Evolutionary conservation across 2,113 vertebrate genomes (phyloP), one percentile per base, ranked within the genome.

Genomic region (Aphyosemion australe): DNA sequence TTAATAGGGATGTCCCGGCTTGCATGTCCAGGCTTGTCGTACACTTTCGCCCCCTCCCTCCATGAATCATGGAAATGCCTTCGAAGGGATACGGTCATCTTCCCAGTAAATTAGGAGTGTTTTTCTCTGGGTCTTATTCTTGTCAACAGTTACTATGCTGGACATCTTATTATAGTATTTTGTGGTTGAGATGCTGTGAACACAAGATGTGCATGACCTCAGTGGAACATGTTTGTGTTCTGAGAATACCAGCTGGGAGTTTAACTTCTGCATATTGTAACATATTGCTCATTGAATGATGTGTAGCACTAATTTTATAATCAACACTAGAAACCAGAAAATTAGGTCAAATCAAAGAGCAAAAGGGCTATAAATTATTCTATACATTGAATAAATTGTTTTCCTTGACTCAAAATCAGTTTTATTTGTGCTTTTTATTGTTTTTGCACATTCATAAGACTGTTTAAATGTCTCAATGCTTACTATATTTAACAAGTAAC

Each of bases 1-100:
- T 76, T 73, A 69, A 75, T 69, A 80, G 85, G 83, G 80, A 80
- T 73, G 71, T 78, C 79, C 80, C 41, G 58, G 49, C 69, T 83
- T 65, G 74, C 76, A 71, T 87, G 90, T 74, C 86, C 72, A 76
- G 83, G 85, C 88, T 74, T 88, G 89, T 86, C 15, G 12, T 31
- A 64, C 58, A 26, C 46, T 34, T 53, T 62, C 52, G 32, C 39
- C 58, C 56, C 69, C 59, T 15, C 52, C n/a, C 61, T 8, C 16
- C 41, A 16, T 87, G 66, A 88, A 77, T 83, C 84, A 84, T 41
- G 9, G 51, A 52, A 54, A 78, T 65, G 67, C 62, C 74, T 78
- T n/a, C 53, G 37, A 82, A 72, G 64, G 62, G 70, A 67, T 75
- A 79, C 61, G 62, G 63, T 87, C 78, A 73, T 81, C 77, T 78